Evolutionary conservation across 1,140 invertebrate genomes (phyloP), one percentile per base, ranked within the genome.

Genomic region (Drosophila nannoptera): DNA sequence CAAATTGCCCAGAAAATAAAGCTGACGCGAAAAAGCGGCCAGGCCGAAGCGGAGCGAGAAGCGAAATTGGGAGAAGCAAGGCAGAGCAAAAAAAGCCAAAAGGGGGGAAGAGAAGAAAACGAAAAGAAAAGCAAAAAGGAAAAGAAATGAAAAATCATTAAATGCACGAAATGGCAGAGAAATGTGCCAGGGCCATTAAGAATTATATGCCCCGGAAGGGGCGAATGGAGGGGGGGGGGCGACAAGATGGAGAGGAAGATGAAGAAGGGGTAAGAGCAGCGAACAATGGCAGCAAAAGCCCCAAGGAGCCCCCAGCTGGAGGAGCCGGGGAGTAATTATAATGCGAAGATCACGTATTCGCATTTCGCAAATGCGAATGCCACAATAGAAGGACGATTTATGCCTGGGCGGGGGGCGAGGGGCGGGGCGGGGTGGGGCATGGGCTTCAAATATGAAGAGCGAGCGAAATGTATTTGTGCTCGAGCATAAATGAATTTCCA

Each of bases 121-220:
- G 3, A 22, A 22, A 22, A 22, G 3, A 1, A 22, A 22, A 22
- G 3, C 22, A 1, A 22, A 22, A 22, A 22, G 1, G 22, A 22
- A 22, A 22, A 22, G 22, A 73, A 75, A 66, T 64, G 67, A 76
- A 86, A 86, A 86, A 84, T 84, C 80, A 84, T 84, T 84, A 84
- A 86, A 84, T 84, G 80, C 80, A 84, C 80, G 80, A 86, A 83
- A 83, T 80, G 81, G 69, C 80, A 83, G 73, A 86, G 81, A 83
- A 83, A 83, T 83, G 78, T 83, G 81, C 78, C 78, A 83, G 40
- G 81, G 76, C 81, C 78, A 83, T 83, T 86, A 83, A 86, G 78
- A 86, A 83, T 76, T 74, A 75, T 78, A 55, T 78, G 75, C 56
- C 61, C 66, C 42, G 56, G 66, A 76, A 66, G n/a, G n/a, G n/a